These are phyloP conservation scores for Drosophila crucigera DNA, from an alignment of 2,888 invertebrate species.

Conservation along the genomic window DNA sequence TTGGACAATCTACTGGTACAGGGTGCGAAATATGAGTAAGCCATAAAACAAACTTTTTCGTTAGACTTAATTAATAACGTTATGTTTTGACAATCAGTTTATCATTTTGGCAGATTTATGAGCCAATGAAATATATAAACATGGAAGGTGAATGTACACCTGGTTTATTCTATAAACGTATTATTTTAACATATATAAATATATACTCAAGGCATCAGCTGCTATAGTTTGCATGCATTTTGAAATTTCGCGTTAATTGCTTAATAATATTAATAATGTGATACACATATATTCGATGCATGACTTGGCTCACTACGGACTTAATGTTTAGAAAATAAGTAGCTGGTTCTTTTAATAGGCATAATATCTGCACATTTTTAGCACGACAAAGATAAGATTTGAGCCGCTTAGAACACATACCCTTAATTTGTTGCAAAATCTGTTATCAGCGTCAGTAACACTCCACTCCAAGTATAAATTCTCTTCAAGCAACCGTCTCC, in stretches of 20 bases:
- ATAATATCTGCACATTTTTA: slow-evolving; percentile 43
- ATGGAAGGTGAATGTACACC: neutral
- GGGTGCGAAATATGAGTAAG: slow-evolving; percentile 3
- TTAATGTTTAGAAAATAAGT: neutral
- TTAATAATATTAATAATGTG: neutral
- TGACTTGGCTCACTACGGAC: neutral
- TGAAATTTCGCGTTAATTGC: neutral
- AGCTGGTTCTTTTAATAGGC: slow-evolving; percentile 23
- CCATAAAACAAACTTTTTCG: slow-evolving; percentile 8
- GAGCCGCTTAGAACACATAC: slow-evolving; percentile 38
- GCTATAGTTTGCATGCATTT: neutral
- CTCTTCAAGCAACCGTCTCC: slow-evolving; percentile 33
- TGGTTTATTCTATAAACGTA: slow-evolving; percentile 1
- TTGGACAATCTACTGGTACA: neutral
- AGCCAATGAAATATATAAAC: neutral
- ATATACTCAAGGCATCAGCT: neutral
- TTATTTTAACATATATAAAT: neutral
- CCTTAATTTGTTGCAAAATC: slow-evolving; percentile 51
- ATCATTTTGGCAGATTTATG: slow-evolving; percentile 53
- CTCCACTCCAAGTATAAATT: slow-evolving; percentile 62
- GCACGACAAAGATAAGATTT: slow-evolving; percentile 64
- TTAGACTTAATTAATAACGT: slow-evolving; percentile 20
- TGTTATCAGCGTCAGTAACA: slow-evolving; percentile 45
- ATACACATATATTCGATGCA: neutral
- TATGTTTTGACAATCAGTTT: slow-evolving; percentile 25